Base-by-base conservation (phyloP, 92 coral and sea anemone genomes). In the Actinostola sp. region DNA sequence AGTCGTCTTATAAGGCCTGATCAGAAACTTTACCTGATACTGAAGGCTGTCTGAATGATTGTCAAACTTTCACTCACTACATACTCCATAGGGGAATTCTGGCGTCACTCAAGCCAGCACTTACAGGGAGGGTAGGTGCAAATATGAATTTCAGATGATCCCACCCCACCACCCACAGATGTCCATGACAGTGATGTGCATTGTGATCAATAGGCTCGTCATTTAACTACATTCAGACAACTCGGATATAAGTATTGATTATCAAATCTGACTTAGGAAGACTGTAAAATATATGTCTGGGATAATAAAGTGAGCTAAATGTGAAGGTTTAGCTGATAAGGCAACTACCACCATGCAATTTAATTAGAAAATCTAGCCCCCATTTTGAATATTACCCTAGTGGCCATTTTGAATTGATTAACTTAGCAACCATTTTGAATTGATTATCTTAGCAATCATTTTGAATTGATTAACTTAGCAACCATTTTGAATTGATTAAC, bases 141-240 rank as follows among this genome's bases (percentile, higher is more conserved):
- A 67, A 53, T 30, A 50, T 3, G 73, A 49, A 60, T 66, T 0
- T 45, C 26, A 67, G 54, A 50, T 34, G 42, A 48, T 25, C 73
- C 55, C 1, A 48, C 60, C 73, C 73, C 73, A 67, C 73, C 57
- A 46, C 60, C 48, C 60, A 67, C 25, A 39, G 53, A n/a, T 66
- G 19, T 66, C 27, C 57, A 46, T 44, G 54, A 66, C 71, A 66
- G 57, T 66, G 71, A 66, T 66, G 58, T 43, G 25, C 25, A 8
- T 30, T 27, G 56, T 66, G 56, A 45, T 66, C 71, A 66, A 45
- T 45, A 66, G 71, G 54, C 71, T n/a, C 39, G 19, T 27, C 36
- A 26, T 30, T 57, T 57, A 30, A 30, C 63, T 20, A 57, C 63
- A 57, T 57, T 57, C 63, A 57, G 63, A 57, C 39, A 19, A 11